These are phyloP conservation scores for Drosophila mauritiana DNA, from an alignment of 1,140 invertebrate species.

Conservation along the genomic window DNA sequence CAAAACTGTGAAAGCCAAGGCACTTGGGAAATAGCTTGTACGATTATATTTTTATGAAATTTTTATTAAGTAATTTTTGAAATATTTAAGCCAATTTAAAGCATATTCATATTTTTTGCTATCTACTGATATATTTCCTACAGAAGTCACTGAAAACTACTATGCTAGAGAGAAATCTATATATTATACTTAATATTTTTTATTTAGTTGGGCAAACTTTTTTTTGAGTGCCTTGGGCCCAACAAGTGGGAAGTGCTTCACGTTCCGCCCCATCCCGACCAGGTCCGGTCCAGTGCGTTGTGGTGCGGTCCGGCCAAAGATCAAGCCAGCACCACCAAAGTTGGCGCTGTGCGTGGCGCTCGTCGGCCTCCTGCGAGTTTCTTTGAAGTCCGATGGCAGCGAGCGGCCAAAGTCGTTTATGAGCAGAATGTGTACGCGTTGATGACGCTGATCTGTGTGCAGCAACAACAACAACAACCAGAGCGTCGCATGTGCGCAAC, in stretches of 20 bases:
- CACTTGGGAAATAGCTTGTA: background rate
- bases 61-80: too few species aligned
- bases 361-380: conserved; percentile 52
- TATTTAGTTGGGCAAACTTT: background rate
- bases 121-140: too few species aligned
- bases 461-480: conserved; percentile 41
- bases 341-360: conserved; percentile 69
- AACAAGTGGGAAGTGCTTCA: conserved; percentile 78
- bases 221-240: conserved; percentile 27
- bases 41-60: background rate
- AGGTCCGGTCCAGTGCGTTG: conserved; percentile 5
- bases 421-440: conserved; percentile 73
- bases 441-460: conserved; percentile 71
- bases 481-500: conserved; percentile 62
- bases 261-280: conserved; percentile 14
- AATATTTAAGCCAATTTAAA: too few species aligned
- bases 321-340: conserved; percentile 74
- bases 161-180: too few species aligned
- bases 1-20: conserved; percentile 1
- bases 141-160: too few species aligned
- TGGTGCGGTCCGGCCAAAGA: conserved; percentile 56
- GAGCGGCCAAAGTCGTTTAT: conserved; percentile 63
- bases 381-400: conserved; percentile 71
- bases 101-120: too few species aligned
- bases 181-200: too few species aligned